phyloP scores from a whole-genome alignment of 2,888 invertebrate species.

The Callyntrura sp. region DNA sequence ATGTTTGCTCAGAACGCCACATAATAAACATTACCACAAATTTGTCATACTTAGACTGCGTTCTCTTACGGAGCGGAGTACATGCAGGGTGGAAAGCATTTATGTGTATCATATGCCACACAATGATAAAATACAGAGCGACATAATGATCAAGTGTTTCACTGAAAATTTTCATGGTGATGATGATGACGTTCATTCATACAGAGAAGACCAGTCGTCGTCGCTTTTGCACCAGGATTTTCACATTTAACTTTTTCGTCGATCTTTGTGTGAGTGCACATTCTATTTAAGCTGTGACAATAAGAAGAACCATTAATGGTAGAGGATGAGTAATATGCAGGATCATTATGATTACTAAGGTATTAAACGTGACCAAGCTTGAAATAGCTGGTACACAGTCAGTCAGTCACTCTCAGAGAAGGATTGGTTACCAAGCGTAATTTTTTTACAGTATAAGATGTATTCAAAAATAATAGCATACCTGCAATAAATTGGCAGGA shows the following conservation, averaged over 20 bases:
- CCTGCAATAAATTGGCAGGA: too few relatives aligned
- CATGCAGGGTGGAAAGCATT: conserved; percentile 16
- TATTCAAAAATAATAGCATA: too few relatives aligned
- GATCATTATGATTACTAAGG: too few relatives aligned
- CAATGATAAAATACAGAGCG: background rate
- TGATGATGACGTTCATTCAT: background rate
- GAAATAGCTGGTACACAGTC: background rate
- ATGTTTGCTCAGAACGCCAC: background rate
- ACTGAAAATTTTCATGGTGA: background rate
- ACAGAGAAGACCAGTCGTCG: background rate
- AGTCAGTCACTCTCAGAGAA: background rate
- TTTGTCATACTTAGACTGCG: conserved; percentile 4
- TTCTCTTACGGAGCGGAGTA: background rate
- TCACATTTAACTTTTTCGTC: background rate
- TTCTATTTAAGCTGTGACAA: too few relatives aligned
- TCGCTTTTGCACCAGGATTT: background rate
- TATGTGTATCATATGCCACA: background rate
- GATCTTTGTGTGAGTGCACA: too few relatives aligned
- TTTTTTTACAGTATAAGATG: too few relatives aligned
- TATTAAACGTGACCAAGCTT: background rate
- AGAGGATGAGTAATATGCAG: too few relatives aligned
- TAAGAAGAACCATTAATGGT: too few relatives aligned
- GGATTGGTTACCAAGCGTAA: too few relatives aligned
- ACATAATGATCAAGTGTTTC: background rate
- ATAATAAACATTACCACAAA: conserved; percentile 31